phyloP scores from a whole-genome alignment of 2,888 invertebrate species.

The Lycophotia porphyrea region DNA sequence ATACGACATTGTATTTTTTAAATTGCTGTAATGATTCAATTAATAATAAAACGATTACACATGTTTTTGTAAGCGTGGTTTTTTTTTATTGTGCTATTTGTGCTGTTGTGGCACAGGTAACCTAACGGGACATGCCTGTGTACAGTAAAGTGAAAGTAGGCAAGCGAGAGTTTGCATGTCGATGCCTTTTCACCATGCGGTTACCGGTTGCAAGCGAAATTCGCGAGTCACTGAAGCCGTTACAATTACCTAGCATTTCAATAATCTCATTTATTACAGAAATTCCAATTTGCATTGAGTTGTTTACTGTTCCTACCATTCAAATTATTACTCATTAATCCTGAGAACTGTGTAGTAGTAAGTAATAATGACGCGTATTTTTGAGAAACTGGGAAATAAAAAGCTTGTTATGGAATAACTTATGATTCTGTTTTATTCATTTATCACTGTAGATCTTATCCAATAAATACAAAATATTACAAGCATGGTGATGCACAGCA shows the following conservation, averaged over 20 bases:
- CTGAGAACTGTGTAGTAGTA: neutral
- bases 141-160: constrained; percentile 66
- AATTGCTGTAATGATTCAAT: constrained; percentile 89
- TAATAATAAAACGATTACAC: constrained; percentile 82
- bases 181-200: constrained; percentile 32
- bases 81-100: constrained; percentile 74
- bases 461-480: neutral
- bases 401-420: neutral
- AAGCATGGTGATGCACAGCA: constrained; percentile 27
- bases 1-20: constrained; percentile 86
- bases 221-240: constrained; percentile 5
- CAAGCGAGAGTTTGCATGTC: constrained; percentile 14
- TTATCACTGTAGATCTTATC: neutral
- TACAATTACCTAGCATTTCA: constrained; percentile 7
- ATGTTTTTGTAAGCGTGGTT: constrained; percentile 85
- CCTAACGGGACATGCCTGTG: constrained; percentile 51
- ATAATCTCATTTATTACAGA: neutral
- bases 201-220: constrained; percentile 35
- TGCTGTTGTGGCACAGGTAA: constrained; percentile 64
- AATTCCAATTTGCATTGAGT: neutral
- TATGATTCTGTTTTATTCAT: constrained; percentile 6
- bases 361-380: neutral
- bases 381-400: neutral
- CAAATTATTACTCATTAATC: neutral
- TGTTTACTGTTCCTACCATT: neutral